These are phyloP conservation scores for Acanthochromis polyacanthus DNA, from an alignment of 2,113 vertebrate species.

Conservation along the genomic window DNA sequence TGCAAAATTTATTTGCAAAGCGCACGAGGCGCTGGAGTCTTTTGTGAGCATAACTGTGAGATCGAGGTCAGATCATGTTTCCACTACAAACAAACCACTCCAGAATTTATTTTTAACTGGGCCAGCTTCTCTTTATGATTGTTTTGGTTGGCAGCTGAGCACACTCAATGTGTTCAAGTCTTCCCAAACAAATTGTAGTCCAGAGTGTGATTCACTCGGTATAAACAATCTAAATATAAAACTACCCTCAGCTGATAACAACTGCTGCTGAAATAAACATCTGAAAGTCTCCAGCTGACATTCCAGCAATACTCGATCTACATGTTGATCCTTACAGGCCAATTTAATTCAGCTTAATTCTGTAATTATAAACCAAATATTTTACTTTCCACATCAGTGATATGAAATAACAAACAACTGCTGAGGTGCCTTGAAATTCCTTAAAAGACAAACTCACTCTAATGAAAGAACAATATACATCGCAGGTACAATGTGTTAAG, in stretches of 20 bases:
- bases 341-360: not conserved
- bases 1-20: not conserved
- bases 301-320: not conserved
- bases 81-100: not conserved
- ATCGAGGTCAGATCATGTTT: conserved; percentile 10
- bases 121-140: not conserved
- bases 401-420: not conserved
- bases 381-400: not conserved
- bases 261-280: not conserved
- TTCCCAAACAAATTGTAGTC: not conserved
- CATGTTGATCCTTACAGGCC: not conserved
- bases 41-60: not conserved
- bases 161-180: not conserved
- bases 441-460: not conserved
- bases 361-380: not conserved
- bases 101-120: not conserved
- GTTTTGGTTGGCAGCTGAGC: not conserved
- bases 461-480: not conserved
- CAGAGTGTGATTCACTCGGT: conserved; percentile 1
- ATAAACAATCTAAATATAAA: not conserved
- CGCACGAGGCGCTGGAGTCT: not conserved
- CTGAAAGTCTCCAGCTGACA: not conserved
- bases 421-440: not conserved
- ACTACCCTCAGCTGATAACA: not conserved
- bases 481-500: not conserved